Percentiles rank a stretch among this genome's conserved stretches.
Conservation (phyloP, 2,113 vertebrate genomes). For the Hystrix cristata region DNA sequence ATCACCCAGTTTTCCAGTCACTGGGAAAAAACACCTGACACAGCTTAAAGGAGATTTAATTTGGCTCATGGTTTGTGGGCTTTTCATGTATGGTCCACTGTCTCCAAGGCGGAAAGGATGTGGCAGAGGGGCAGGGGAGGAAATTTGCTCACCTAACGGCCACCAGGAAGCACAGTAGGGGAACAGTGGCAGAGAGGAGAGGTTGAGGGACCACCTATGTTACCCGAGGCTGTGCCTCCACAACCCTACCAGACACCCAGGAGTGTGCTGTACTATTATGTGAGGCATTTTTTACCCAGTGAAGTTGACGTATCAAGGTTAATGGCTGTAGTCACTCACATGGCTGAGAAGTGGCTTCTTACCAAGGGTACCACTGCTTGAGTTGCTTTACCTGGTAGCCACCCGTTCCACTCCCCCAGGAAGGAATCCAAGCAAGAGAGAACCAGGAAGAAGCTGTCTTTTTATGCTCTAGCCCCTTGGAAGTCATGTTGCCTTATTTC, state of each 20-base stretch:
- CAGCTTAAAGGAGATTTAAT: not conserved
- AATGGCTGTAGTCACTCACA: not conserved
- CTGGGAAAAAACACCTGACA: not conserved
- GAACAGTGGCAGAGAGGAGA: not conserved
- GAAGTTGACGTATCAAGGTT: not conserved
- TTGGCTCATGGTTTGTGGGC: not conserved
- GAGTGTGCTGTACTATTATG: not conserved
- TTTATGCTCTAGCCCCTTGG: not conserved
- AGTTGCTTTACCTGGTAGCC: not conserved
- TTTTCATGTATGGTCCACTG: not conserved
- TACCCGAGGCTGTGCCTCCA: not conserved
- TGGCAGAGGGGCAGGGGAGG: not conserved
- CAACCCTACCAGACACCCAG: not conserved
- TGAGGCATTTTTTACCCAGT: not conserved
- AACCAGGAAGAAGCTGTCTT: not conserved
- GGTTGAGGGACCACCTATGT: no score
- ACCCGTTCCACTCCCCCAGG: not conserved
- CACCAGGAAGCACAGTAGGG: not conserved
- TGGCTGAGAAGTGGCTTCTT: not conserved
- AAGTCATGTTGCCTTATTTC: not conserved
- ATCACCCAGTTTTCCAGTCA: not conserved
- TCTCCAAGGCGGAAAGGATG: not conserved
- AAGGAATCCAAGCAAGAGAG: not conserved
- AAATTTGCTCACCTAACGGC: not conserved
- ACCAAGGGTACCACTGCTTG: not conserved